Evolutionary conservation across 37 sponge, comb jelly and placozoan species (phyloP).

Genomic region (Eunapius fragilis): DNA sequence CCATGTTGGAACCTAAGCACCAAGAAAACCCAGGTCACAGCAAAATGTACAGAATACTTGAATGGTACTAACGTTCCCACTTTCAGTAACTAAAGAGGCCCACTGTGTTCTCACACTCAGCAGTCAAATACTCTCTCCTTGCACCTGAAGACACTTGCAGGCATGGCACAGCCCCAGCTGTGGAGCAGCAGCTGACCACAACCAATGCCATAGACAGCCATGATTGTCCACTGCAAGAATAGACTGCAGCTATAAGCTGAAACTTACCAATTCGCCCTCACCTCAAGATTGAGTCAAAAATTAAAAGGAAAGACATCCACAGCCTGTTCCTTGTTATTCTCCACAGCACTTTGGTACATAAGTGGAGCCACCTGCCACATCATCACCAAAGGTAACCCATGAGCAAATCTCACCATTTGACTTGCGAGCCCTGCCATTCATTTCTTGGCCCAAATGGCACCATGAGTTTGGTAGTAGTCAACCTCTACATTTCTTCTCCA

Average conservation of each 20-base stretch:
- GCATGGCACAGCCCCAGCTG: no score
- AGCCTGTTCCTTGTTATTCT: constrained; percentile 3
- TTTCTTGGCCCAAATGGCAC: no score
- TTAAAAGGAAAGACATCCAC: constrained; percentile 13
- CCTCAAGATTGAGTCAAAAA: constrained; percentile 23
- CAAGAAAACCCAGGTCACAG: not conserved
- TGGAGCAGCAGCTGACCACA: constrained; percentile 53
- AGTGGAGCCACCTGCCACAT: no score
- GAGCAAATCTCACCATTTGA: constrained; percentile 67
- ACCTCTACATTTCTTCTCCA: no score
- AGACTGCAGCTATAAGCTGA: constrained; percentile 69
- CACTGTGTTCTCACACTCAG: constrained; percentile 42
- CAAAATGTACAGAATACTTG: not conserved
- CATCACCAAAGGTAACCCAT: constrained; percentile 53
- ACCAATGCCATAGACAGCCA: constrained; percentile 71
- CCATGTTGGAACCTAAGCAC: constrained; percentile 67
- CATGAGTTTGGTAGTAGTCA: no score
- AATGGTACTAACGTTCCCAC: constrained; percentile 52
- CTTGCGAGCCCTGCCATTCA: no score
- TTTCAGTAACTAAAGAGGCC: constrained; percentile 61
- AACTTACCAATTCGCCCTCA: constrained; percentile 50
- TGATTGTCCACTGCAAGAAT: constrained; percentile 79
- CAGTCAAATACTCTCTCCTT: constrained; percentile 41
- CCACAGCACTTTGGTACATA: not conserved
- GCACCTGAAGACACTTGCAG: constrained; percentile 33